Conservation (phyloP, 2,888 invertebrate genomes). For the Orthonevra nobilis region DNA sequence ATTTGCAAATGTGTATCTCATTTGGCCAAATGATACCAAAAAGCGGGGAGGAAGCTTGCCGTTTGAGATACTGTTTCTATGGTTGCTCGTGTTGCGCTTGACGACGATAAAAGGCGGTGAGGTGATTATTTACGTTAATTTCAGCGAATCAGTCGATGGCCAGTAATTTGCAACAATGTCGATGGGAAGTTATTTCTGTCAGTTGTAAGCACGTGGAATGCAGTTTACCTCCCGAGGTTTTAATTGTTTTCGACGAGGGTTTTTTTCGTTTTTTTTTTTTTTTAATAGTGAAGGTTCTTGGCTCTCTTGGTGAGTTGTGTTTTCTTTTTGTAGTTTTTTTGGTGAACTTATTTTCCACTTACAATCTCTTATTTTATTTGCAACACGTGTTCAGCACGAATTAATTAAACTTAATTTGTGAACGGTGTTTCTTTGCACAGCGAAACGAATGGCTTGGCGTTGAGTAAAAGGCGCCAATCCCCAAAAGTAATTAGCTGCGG, state of each 20-base stretch:
- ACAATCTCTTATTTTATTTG: conserved; percentile 26
- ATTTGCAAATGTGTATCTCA: conserved; percentile 31
- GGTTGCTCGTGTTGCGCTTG: not conserved
- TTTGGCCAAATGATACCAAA: conserved; percentile 13
- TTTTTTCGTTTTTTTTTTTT: too few relatives aligned
- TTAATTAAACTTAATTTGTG: conserved; percentile 60
- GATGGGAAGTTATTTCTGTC: not conserved
- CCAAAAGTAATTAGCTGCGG: conserved; percentile 5
- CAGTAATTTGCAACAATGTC: conserved; percentile 11
- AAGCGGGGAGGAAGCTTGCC: conserved; percentile 13
- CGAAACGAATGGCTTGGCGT: conserved; percentile 4
- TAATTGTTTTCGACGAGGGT: conserved; percentile 4
- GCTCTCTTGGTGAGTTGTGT: not conserved
- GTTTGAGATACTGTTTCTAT: conserved; percentile 16
- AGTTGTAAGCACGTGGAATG: conserved; percentile 5
- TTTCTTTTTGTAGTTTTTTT: not conserved
- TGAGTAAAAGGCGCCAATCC: conserved; percentile 34
- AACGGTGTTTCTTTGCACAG: conserved; percentile 20
- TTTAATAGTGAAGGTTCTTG: not conserved
- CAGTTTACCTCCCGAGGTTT: not conserved
- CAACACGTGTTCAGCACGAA: conserved; percentile 55
- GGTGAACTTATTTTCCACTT: not conserved
- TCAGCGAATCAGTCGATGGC: conserved; percentile 25
- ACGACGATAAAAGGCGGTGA: not conserved
- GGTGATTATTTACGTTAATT: conserved; percentile 9